Evolutionary conservation across 2,113 vertebrate genomes (phyloP).

Genomic region (Oryzias javanicus): DNA sequence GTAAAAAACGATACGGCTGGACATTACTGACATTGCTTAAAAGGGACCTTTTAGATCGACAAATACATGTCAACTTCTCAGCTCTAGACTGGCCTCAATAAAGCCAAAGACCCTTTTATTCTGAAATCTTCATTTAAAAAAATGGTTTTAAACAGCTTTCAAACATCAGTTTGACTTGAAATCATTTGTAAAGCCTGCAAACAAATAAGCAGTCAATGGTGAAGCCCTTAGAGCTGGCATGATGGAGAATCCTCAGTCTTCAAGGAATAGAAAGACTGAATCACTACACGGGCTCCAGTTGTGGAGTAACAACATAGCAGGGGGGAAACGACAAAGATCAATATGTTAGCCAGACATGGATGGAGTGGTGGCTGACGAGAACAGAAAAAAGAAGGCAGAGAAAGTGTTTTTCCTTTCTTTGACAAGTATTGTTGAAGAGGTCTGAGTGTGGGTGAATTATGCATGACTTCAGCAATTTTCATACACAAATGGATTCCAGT

Average conservation of each 20-base stretch:
- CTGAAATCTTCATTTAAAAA: too few species aligned
- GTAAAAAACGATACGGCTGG: too few species aligned
- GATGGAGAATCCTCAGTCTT: slow-evolving; percentile 26
- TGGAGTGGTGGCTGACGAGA: neutral
- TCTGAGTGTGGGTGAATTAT: neutral
- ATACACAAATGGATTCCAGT: neutral
- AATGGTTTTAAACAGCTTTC: too few species aligned
- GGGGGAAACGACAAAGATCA: neutral
- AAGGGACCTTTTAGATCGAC: too few species aligned
- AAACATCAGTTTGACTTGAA: too few species aligned
- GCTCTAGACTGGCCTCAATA: too few species aligned
- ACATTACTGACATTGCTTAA: too few species aligned
- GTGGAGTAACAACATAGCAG: neutral
- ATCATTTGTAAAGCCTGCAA: neutral
- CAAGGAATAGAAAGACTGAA: slow-evolving; percentile 18
- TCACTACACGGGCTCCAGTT: slow-evolving; percentile 24
- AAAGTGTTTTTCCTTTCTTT: neutral
- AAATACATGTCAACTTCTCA: too few species aligned
- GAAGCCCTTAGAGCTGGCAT: neutral
- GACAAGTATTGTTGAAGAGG: neutral
- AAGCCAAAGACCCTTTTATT: too few species aligned
- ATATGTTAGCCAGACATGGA: neutral
- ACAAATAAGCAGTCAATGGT: slow-evolving; percentile 4
- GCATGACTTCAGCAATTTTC: neutral
- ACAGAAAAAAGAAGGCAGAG: neutral